phyloP scores from a whole-genome alignment of 2,113 vertebrate species.

The Pomatorhinus ruficollis region DNA sequence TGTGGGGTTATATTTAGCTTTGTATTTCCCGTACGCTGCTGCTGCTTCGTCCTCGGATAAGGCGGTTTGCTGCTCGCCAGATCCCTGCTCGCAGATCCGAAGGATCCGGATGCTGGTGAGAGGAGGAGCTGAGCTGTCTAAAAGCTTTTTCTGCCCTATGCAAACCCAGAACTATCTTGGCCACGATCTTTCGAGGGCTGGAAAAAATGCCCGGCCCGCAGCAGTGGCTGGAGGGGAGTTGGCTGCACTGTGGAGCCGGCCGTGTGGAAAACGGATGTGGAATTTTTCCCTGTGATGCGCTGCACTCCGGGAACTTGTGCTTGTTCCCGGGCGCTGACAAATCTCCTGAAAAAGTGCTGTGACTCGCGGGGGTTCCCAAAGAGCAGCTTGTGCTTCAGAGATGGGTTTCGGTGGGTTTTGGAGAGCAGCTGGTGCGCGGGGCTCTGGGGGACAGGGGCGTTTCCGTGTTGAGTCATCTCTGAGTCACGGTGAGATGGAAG shows the following conservation, averaged over 20 bases:
- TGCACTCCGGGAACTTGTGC: background rate
- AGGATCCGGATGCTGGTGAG: background rate
- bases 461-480: background rate
- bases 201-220: background rate
- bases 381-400: background rate
- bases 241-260: background rate
- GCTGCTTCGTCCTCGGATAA: background rate
- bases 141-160: background rate
- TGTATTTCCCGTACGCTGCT: background rate
- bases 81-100: background rate
- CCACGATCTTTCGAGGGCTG: background rate
- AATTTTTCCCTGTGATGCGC: background rate
- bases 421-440: background rate
- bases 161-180: background rate
- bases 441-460: background rate
- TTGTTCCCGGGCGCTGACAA: background rate
- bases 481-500: background rate
- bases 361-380: background rate
- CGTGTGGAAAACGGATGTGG: background rate
- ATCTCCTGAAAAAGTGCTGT: background rate
- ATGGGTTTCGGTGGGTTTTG: background rate
- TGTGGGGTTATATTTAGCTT: constrained; percentile 25
- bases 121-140: background rate
- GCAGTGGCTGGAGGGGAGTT: background rate
- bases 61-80: background rate